Base-by-base conservation (phyloP, 2,797 vertebrate species). In the Pangasius mekongensis region DNA sequence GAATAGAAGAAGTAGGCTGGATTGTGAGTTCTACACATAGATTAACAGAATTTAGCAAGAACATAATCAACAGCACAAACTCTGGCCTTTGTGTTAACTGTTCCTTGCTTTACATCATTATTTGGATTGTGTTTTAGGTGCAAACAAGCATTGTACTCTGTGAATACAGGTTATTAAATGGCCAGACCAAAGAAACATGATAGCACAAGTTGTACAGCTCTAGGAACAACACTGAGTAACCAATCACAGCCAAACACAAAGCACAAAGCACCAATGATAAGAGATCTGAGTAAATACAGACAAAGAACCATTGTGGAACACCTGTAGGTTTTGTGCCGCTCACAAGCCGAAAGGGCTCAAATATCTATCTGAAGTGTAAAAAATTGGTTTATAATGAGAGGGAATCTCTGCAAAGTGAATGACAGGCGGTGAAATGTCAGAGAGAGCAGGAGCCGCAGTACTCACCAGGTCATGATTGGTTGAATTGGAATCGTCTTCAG, bases 381-480 rank as follows among this genome's bases (percentile, higher is more conserved):
- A 1, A 13, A 52, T 30, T 5, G 5, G 24, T 49, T 27, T 52
- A 24, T 11, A 16, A 13, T 20, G 39, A 64, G 3, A 47, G 14
- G 6, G 14, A n/a, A 83, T 27, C 30, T 83, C 33, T 14, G 78
- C 33, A 8, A 81, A 24, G 10, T 11, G 10, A 81, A 60, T 16
- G 10, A 4, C 4, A 82, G 10, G n/a, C 13, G 66, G 62, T 33
- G 52, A 90, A 39, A 16, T 67, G 76, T 16, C 14, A 76, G 10
- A 87, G 67, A 83, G 24, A 27, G 27, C 11, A 39, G 20, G 16
- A 47, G 11, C 56, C 5, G 24, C 36, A 66, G 58, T 93, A 98
- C 98, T 98, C 95, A 99, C 98, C 98, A 99, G 98, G 94, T 99
- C 98, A 94, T 99, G 98, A 96, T 99, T 99, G 93, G 97, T 98